phyloP scores from a whole-genome alignment of 2,797 vertebrate species.

The Labroides dimidiatus region DNA sequence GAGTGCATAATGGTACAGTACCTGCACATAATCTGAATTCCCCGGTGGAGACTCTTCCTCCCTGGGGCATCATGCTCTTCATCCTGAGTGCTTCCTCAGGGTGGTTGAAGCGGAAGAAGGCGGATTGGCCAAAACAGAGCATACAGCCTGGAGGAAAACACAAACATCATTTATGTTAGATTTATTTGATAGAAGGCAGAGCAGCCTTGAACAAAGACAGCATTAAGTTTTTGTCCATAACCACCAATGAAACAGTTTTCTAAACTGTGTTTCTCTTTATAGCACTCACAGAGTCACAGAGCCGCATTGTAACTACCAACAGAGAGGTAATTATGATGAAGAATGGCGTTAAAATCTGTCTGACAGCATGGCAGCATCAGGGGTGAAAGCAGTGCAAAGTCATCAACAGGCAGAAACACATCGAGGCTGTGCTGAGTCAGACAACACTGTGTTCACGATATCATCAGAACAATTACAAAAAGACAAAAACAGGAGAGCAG shows the following conservation, averaged over 20 bases:
- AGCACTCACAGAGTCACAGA: neutral
- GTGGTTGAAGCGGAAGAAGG: conserved; percentile 96
- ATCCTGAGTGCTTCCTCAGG: conserved; percentile 96
- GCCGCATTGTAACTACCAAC: neutral
- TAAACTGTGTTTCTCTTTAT: neutral
- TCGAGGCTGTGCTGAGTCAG: conserved; percentile 16
- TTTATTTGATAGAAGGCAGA: neutral
- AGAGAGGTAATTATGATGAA: conserved; percentile 3
- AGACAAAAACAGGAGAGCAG: neutral
- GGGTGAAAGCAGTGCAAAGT: conserved; percentile 2
- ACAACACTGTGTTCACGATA: neutral
- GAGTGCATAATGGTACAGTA: conserved; percentile 62
- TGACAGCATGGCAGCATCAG: conserved; percentile 24
- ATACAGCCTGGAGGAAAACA: conserved; percentile 88
- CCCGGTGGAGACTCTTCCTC: conserved; percentile 64
- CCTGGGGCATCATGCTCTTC: conserved; percentile 93
- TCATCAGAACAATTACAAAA: neutral
- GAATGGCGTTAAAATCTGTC: neutral
- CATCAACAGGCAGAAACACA: conserved; percentile 11
- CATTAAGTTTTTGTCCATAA: neutral
- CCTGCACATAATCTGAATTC: conserved; percentile 82
- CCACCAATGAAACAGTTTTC: neutral
- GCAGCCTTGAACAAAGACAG: neutral
- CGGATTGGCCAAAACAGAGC: conserved; percentile 96
- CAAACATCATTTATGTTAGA: neutral